Evolutionary conservation across 2,888 invertebrate genomes (phyloP).

Genomic region (Sipha maydis): DNA sequence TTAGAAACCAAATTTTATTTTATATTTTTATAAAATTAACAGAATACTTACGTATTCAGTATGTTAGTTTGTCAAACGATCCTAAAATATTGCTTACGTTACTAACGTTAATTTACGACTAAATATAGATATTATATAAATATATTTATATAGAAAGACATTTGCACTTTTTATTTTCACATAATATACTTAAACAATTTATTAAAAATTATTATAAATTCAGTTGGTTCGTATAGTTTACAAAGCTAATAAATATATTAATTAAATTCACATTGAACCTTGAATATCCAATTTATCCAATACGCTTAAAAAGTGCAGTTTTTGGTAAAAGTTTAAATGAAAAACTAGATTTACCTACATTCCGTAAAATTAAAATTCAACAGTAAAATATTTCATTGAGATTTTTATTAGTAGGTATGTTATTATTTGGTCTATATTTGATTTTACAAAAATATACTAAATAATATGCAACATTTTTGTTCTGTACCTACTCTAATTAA

Average conservation of each 20-base stretch:
- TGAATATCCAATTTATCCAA: too few relatives aligned
- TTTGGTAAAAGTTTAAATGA: background rate
- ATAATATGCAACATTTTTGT: background rate
- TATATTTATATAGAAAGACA: too few relatives aligned
- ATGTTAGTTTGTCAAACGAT: too few relatives aligned
- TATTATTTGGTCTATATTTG: background rate
- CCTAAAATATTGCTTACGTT: too few relatives aligned
- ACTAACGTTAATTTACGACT: too few relatives aligned
- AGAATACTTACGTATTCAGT: background rate
- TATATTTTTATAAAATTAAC: background rate
- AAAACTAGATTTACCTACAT: background rate
- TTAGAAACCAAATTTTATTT: background rate
- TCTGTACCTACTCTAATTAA: too few relatives aligned
- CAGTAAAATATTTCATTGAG: background rate
- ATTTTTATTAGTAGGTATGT: background rate
- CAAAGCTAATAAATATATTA: too few relatives aligned
- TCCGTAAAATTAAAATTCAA: background rate
- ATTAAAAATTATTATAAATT: background rate
- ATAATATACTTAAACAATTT: background rate
- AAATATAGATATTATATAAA: too few relatives aligned
- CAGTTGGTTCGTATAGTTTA: background rate
- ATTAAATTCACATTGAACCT: background rate
- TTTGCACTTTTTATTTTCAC: background rate
- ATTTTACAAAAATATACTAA: background rate
- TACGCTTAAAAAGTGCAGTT: background rate